A percentile compares a stretch with the other conserved stretches of the same genome.
phyloP scores from a whole-genome alignment of 2,113 vertebrate species.

The Sisor rabdophorus region DNA sequence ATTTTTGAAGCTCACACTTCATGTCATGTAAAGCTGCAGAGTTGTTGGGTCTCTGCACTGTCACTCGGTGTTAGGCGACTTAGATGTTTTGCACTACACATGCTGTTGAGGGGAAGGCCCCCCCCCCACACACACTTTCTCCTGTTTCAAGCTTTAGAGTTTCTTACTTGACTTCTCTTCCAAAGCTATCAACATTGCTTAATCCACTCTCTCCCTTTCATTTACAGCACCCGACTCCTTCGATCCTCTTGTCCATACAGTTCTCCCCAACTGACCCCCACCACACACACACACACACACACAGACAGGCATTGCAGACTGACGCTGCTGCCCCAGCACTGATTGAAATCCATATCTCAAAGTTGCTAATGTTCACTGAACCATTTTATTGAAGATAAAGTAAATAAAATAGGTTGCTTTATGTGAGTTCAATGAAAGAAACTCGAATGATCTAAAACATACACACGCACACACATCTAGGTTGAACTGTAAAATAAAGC shows the following conservation, averaged over 20 bases:
- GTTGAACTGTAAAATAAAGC: conserved; percentile 28
- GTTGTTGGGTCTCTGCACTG: conserved; percentile 55
- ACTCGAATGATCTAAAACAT: conserved; percentile 80
- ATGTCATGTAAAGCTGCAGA: conserved; percentile 77
- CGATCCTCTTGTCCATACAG: conserved; percentile 49
- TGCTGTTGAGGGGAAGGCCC: conserved; percentile 65
- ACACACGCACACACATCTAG: conserved; percentile 35
- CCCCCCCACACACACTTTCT: conserved; percentile 43
- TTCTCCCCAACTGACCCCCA: conserved; percentile 62
- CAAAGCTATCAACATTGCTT: conserved; percentile 42
- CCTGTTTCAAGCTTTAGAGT: conserved; percentile 40
- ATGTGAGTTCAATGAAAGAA: conserved; percentile 85
- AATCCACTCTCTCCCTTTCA: conserved; percentile 46
- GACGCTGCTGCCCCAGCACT: conserved; percentile 72
- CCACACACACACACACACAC: conserved; percentile 32
- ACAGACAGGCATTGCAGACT: conserved; percentile 70
- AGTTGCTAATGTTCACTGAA: conserved; percentile 91
- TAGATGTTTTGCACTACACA: conserved; percentile 71
- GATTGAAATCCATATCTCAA: conserved; percentile 88
- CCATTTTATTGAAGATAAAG: conserved; percentile 96
- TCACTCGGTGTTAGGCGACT: conserved; percentile 70
- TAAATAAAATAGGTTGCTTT: conserved; percentile 93
- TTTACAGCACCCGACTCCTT: conserved; percentile 49
- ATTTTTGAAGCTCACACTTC: conserved; percentile 62
- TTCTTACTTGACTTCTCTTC: conserved; percentile 39